These are phyloP conservation scores for Talpa occidentalis DNA, from an alignment of 2,113 vertebrate species.

Conservation along the genomic window DNA sequence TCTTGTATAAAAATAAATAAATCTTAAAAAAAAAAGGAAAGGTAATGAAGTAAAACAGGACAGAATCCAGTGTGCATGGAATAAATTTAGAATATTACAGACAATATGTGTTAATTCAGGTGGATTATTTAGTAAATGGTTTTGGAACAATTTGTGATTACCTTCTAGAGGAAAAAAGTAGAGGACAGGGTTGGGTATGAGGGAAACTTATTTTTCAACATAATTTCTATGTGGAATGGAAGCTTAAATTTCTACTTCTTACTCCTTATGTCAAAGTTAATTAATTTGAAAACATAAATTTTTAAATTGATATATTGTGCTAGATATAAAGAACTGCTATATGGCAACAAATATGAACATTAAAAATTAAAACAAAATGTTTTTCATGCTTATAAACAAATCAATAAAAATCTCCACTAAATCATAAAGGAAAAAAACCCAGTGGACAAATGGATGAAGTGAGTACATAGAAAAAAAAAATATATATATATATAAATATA, in stretches of 20 bases:
- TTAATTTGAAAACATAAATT: constrained; percentile 28
- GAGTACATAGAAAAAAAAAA: background rate
- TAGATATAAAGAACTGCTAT: background rate
- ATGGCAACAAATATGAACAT: background rate
- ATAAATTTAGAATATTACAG: background rate
- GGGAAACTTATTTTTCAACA: background rate
- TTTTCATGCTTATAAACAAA: background rate
- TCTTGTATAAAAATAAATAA: too few species aligned
- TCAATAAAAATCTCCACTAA: background rate
- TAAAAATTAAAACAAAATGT: background rate
- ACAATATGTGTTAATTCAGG: background rate
- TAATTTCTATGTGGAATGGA: background rate
- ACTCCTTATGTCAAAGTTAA: background rate
- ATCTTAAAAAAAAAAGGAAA: too few species aligned
- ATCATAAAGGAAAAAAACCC: background rate
- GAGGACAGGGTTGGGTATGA: too few species aligned
- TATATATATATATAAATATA: background rate
- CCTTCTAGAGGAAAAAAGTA: too few species aligned
- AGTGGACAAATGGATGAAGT: background rate
- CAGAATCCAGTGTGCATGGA: background rate
- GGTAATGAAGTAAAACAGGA: background rate
- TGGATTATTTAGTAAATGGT: background rate
- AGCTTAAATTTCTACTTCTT: background rate
- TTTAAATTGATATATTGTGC: background rate
- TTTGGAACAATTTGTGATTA: background rate